Conservation (phyloP, 2,113 vertebrate species). For the Takifugu flavidus region DNA sequence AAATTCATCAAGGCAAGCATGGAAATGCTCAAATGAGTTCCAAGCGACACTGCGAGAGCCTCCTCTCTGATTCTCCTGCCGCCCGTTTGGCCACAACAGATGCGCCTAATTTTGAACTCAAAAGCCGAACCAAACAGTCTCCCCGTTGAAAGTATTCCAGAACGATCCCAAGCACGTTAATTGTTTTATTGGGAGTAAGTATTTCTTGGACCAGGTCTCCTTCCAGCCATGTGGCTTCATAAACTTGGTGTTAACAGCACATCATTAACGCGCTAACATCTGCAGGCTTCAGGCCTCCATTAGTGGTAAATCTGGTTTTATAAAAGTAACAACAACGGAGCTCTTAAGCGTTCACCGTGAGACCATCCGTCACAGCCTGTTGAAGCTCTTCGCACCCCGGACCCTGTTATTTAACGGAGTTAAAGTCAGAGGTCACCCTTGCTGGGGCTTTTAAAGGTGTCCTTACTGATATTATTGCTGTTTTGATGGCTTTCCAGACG, state of each 20-base stretch:
- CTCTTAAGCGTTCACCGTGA: conserved; percentile 54
- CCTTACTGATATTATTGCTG: conserved; percentile 46
- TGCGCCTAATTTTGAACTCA: conserved; percentile 61
- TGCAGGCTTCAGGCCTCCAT: conserved; percentile 56
- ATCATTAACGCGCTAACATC: conserved; percentile 46
- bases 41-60: conserved; percentile 51
- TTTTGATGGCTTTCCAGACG: conserved; percentile 29
- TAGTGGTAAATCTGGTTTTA: conserved; percentile 69
- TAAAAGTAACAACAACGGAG: conserved; percentile 58
- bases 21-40: conserved; percentile 76
- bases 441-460: conserved; percentile 42
- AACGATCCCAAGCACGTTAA: conserved; percentile 56
- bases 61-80: conserved; percentile 46
- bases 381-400: conserved; percentile 45
- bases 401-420: conserved; percentile 39
- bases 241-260: conserved; percentile 62
- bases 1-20: conserved; percentile 81
- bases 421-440: conserved; percentile 43
- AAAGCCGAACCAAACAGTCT: conserved; percentile 51
- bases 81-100: conserved; percentile 45
- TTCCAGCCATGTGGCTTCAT: conserved; percentile 58
- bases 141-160: conserved; percentile 48
- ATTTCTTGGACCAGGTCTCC: conserved; percentile 46
- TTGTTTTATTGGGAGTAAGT: conserved; percentile 64
- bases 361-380: conserved; percentile 64